Base-by-base conservation (phyloP, 2,797 vertebrate species). In the Falco concolor region DNA sequence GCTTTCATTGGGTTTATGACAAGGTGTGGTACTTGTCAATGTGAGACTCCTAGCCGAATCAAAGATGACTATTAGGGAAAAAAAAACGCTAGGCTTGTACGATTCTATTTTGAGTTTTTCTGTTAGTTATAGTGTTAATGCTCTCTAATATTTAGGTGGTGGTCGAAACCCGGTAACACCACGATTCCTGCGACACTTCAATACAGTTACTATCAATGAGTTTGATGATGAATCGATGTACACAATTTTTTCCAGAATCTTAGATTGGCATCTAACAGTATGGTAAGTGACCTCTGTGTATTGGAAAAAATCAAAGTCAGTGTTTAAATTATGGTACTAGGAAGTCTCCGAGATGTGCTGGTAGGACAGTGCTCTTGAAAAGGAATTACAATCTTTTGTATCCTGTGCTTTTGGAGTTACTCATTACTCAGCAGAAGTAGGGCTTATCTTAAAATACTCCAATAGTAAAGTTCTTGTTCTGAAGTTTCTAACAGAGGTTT, bases 161-260 rank as follows among this genome's bases (percentile, higher is more conserved):
- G 99, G 99, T 47, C 97, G 99, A 85, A 99, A 99, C 95, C 98
- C 98, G 32, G 69, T 99, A 95, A 99, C 99, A 32, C 98, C 98
- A 64, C 98, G 98, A 47, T 99, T 97, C 91, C 94, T 98, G 94
- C 97, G 98, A 30, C 99, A 99, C 97, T 99, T 99, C 94, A 99
- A 99, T 96, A 97, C 97, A 57, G 81, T 99, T 74, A 99, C 98
- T 60, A 99, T 99, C 87, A 99, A 99, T 94, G 98, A 99, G 20
- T 99, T 99, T 98, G 98, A 99, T 92, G 98, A 99, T 59, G 98
- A 98, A 73, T 99, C 98, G 30, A 99, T 99, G 99, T 98, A 98
- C 92, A 98, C 98, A 16, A 99, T 99, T 96, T 99, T 99, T 97
- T 99, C 99, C 84, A 98, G 98, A 97, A 99, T 99, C 92, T 96